Evolutionary conservation across 1,140 invertebrate species (phyloP), one percentile per base, ranked within the genome.

Genomic region (Lasioglossum baleicum): DNA sequence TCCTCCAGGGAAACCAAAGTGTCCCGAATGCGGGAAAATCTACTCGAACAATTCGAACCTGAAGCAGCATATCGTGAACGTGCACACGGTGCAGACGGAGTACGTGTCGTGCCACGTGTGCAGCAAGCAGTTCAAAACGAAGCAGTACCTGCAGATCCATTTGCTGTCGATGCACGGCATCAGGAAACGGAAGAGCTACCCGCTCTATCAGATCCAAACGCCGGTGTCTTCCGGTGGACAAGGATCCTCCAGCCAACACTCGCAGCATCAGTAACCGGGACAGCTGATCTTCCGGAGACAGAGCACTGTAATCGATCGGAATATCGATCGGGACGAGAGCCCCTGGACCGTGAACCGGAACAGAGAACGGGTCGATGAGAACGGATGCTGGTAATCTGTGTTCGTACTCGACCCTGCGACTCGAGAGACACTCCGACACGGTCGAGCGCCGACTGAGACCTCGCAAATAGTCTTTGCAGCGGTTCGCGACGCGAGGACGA

Each of bases 11-110:
- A 95, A 95, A 90, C 95, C 95, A 77, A 94, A 95, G 84, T 96
- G 95, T 91, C 95, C 95, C 56, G 94, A 95, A 87, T 96, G 95
- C 91, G 94, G 95, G 85, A 95, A 95, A 90, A 94, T 94, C 67
- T 96, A 96, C 91, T 95, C 95, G 88, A 94, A 94, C 75, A 93
- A 93, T 85, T 95, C 95, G 83, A 96, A 96, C 90, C 93, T 96
- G 64, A 95, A 95, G 91, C 96, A 96, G 90, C 96, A 96, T 93
- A 95, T 96, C 85, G 94, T 95, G 80, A 96, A 96, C 92, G 95
- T 96, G 83, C 96, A 96, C 92, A 95, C 95, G 68, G 94, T 95
- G 76, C 95, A 94, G 84, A 95, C 94, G 70, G 94, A 94, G 86
- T 94, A 95, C 86, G 94, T 95, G 88, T 92, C 93, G 70, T 96